Evolutionary conservation across 2,888 invertebrate species (phyloP), one percentile per base, ranked within the genome.

Genomic region (Athalia cordata): DNA sequence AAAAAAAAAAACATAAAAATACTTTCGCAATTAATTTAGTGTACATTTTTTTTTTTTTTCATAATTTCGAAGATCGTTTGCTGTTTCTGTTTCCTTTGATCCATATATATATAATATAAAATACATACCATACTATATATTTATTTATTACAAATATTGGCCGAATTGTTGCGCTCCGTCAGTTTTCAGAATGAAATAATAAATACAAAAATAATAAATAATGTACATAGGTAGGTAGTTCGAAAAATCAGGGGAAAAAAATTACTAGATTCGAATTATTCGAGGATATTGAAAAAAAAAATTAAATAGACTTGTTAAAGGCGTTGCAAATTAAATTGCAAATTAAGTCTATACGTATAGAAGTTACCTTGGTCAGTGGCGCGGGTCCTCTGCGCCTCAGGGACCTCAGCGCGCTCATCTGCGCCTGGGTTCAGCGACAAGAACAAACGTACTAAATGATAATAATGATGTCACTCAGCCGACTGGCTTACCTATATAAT

Each of bases 341-440:
- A n/a, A 11, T 67, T 61, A 78, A 79, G 80, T 61, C 50, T 49
- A n/a, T n/a, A n/a, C n/a, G 62, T 49, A 29, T n/a, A 11, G 50
- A 75, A 75, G 61, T 87, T 91, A 87, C 92, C 92, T 85, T 90
- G 91, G 82, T 91, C 91, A 91, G 91, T 93, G 86, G 92, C 89
- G 85, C 88, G 87, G 81, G 88, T 87, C 87, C 89, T 86, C 88
- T 89, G 86, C 85, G 86, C 87, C 84, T 85, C 86, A 83, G 86
- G 86, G 85, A 88, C 85, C 84, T 86, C 86, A 82, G 85, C 81
- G 82, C 85, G 85, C 82, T 86, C 85, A 82, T 87, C 92, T 90
- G 93, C 94, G 91, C 94, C 95, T 95, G 95, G 93, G 92, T 94
- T 94, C 93, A 95, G 94, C 93, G 94, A 95, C 93, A 93, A 92